phyloP scores from a whole-genome alignment of 2,888 invertebrate genomes.

The Himalopsyche japonica region DNA sequence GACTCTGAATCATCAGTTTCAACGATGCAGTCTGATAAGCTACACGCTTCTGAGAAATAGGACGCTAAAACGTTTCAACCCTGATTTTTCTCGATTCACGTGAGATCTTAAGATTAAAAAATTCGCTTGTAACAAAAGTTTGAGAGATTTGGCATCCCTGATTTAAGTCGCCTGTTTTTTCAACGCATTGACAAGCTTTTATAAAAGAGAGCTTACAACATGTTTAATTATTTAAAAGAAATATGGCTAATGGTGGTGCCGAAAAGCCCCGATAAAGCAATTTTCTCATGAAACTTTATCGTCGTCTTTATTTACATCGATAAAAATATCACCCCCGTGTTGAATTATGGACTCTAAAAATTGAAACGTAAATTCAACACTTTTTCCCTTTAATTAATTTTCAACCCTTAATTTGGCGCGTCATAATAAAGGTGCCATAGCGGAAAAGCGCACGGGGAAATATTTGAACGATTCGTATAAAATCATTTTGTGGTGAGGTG shows the following conservation, averaged over 20 bases:
- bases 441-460: neutral
- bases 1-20: too few species aligned
- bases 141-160: too few species aligned
- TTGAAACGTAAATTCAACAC: conserved; percentile 60
- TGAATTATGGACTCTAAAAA: conserved; percentile 55
- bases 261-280: neutral
- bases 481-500: too few species aligned
- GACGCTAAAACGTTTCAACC: too few species aligned
- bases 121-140: too few species aligned
- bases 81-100: too few species aligned
- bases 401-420: conserved; percentile 49
- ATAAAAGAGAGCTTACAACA: too few species aligned
- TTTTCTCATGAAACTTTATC: neutral
- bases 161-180: too few species aligned
- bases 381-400: conserved; percentile 62
- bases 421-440: neutral
- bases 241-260: neutral
- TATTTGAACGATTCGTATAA: neutral
- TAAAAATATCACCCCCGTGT: conserved; percentile 28
- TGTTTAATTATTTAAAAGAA: neutral
- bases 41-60: too few species aligned
- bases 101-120: too few species aligned
- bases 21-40: too few species aligned
- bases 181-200: too few species aligned
- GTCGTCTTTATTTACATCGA: conserved; percentile 36